Evolutionary conservation across 2,113 vertebrate genomes (phyloP).

Genomic region (Sciurus niger): DNA sequence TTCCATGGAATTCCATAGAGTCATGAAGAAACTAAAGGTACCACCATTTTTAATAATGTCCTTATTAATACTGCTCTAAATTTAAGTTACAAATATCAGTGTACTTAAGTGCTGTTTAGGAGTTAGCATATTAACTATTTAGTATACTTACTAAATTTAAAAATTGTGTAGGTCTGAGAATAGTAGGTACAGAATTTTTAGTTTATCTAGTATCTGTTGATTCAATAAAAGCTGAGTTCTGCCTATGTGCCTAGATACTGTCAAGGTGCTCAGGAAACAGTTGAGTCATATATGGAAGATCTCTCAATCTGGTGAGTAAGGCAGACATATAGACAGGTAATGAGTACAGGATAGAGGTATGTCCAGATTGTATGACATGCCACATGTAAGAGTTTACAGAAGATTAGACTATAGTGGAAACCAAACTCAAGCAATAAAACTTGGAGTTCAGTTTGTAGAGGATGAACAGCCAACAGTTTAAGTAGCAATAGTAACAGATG

Average conservation of each 20-base stretch:
- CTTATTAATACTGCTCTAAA: not conserved
- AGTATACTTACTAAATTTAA: not conserved
- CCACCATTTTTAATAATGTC: not conserved
- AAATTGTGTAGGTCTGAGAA: not conserved
- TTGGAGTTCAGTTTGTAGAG: not conserved
- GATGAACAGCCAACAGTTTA: not conserved
- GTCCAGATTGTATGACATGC: not conserved
- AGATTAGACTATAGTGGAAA: not conserved
- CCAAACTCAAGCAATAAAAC: not conserved
- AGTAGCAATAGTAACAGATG: not conserved
- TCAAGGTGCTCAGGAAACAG: not conserved
- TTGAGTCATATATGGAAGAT: not conserved
- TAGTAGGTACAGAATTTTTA: not conserved
- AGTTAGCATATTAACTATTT: not conserved
- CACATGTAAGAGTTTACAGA: not conserved
- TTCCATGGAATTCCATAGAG: constrained; percentile 82
- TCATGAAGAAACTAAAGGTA: constrained; percentile 89
- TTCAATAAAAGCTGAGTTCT: constrained; percentile 35
- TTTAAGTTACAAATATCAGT: not conserved
- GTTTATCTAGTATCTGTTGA: not conserved
- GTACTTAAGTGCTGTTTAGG: not conserved
- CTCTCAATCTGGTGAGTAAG: not conserved
- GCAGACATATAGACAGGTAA: not conserved
- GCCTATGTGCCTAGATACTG: not conserved
- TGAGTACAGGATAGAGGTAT: not conserved